Base-by-base conservation (phyloP, 2,888 invertebrate species). In the Chrysolina americana region DNA sequence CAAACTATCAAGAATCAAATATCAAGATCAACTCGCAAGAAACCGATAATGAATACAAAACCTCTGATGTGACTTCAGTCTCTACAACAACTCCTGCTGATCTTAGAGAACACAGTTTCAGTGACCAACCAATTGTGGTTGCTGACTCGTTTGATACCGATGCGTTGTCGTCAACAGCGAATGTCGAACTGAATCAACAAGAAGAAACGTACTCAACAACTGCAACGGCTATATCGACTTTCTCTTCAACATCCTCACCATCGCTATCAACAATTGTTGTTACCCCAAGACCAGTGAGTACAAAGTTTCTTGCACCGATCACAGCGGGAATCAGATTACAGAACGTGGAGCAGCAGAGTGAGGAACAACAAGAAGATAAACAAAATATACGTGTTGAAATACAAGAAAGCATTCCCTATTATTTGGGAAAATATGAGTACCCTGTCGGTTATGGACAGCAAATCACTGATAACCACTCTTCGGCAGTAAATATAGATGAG, bases 401-500 rank as follows among this genome's bases (percentile, higher is more conserved):
- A 4, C 93, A 93, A 81, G 89, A 92, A 85, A 93, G 93, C 0
- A 87, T 93, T 19, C 92, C 92, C 0, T 86, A 90, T 73, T 91
- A 90, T 80, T 81, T 87, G 44, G 88, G 87, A 1, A 87, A 87
- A 81, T 86, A 90, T 17, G 89, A 89, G 79, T 89, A 88, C 44
- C 86, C 88, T 6, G 87, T 88, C 77, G 86, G 87, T 17, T 87
- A 87, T 69, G 84, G 87, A 78, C 86, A 87, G 53, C 84, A 87
- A 71, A 11, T 53, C 1, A 41, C 17, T 41, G 41, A 41, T 21
- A 68, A 68, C 53, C 28, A 70, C 53, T 65, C 41, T 80, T 87
- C 50, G 77, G 86, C 84, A 88, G 82, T 82, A 65, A 50, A 44
- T 41, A 66, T 62, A 10, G 76, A 68, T 15, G 59, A 82, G 74